Conservation (phyloP, 2,797 vertebrate species). For the Cyprinodon diabolis region DNA sequence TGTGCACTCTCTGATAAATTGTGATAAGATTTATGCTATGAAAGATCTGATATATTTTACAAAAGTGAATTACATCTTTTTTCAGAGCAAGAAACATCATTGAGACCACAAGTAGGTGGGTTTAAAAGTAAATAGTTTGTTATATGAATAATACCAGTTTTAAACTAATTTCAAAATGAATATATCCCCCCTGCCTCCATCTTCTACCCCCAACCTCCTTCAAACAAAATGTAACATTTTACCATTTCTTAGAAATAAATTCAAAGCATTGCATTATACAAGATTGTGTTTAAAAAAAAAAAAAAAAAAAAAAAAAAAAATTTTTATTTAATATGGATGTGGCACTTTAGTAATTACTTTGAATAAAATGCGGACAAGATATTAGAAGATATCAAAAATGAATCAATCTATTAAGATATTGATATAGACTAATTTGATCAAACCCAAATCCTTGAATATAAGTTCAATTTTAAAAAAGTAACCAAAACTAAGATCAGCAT, state of each 20-base stretch:
- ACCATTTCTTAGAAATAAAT: not conserved
- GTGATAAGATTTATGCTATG: slow-evolving; percentile 8
- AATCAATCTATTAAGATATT: no score
- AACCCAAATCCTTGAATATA: no score
- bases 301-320: no score
- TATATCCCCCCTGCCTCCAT: no score
- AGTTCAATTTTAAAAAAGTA: no score
- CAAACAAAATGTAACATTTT: not conserved
- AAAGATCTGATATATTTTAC: not conserved
- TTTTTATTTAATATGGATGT: no score
- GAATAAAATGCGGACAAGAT: no score
- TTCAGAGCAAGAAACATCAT: not conserved
- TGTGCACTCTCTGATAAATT: slow-evolving; percentile 17
- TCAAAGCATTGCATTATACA: not conserved
- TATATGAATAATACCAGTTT: not conserved
- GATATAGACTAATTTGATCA: no score
- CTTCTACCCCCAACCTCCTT: no score
- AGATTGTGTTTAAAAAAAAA: not conserved
- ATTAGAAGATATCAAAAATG: no score
- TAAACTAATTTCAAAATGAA: not conserved
- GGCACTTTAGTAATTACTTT: no score
- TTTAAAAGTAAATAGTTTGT: not conserved
- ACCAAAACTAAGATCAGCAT: no score
- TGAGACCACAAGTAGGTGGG: not conserved
- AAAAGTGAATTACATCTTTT: not conserved